Evolutionary conservation across 2,888 invertebrate genomes (phyloP).

Genomic region (Thymelicus lineola): DNA sequence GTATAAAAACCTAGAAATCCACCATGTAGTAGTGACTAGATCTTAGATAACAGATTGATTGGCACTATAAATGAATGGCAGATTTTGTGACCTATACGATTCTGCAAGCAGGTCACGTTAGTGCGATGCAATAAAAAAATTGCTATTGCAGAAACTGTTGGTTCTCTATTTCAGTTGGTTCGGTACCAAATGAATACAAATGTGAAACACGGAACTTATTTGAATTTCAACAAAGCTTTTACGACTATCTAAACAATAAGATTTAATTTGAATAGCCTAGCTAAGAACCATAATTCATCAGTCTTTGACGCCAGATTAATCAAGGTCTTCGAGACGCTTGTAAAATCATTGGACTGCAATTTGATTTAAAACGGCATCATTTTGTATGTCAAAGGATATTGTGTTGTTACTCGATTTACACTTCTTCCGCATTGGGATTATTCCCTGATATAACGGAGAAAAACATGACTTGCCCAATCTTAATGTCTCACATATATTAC

Average conservation of each 20-base stretch:
- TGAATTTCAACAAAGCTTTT: conserved; percentile 45
- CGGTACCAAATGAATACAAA: conserved; percentile 60
- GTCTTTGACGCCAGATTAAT: conserved; percentile 34
- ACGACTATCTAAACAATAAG: conserved; percentile 40
- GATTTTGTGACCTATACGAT: conserved; percentile 67
- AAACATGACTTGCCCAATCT: conserved; percentile 13
- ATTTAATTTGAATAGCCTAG: conserved; percentile 40
- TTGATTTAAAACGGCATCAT: conserved; percentile 10
- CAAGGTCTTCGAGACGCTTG: conserved; percentile 25
- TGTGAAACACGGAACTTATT: conserved; percentile 54
- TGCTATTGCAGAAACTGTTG: conserved; percentile 60
- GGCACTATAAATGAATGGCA: conserved; percentile 77
- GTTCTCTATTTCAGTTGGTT: conserved; percentile 57
- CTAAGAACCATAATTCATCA: conserved; percentile 39
- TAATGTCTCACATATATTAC: conserved; percentile 5
- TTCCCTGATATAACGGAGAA: conserved; percentile 13
- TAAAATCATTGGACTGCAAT: conserved; percentile 13
- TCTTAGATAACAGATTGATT: conserved; percentile 81
- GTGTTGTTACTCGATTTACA: conserved; percentile 8
- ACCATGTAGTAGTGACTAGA: conserved; percentile 76
- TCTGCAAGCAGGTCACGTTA: conserved; percentile 74
- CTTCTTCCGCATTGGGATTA: not conserved
- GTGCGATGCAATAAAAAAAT: conserved; percentile 67
- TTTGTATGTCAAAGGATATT: conserved; percentile 9
- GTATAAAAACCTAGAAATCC: conserved; percentile 81